Evolutionary conservation across 2,888 invertebrate genomes (phyloP).

Genomic region (Barypeithes pellucidus): DNA sequence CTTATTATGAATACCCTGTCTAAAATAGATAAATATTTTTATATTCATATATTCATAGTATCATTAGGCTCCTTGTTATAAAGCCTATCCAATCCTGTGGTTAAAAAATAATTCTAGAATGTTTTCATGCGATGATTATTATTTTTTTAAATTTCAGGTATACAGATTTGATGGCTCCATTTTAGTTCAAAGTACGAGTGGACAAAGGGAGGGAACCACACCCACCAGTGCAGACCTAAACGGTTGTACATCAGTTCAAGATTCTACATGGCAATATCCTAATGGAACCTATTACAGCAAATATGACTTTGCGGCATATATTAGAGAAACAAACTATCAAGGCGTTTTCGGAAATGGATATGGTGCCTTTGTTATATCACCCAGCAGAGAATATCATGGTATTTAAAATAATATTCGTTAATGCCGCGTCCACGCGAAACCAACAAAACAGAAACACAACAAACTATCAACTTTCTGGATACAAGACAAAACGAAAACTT

Average conservation of each 20-base stretch:
- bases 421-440: too few relatives aligned
- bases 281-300: constrained; percentile 33
- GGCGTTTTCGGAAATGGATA: constrained; percentile 48
- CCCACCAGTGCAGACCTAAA: constrained; percentile 23
- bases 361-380: constrained; percentile 46
- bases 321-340: constrained; percentile 20
- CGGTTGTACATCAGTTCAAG: constrained; percentile 19
- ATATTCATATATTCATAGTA: too few relatives aligned
- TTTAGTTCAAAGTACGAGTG: constrained; percentile 16
- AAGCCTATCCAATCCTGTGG: too few relatives aligned
- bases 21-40: too few relatives aligned
- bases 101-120: too few relatives aligned
- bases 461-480: too few relatives aligned
- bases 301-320: constrained; percentile 31
- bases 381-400: constrained; percentile 44
- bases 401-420: background rate
- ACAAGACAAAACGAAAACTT: too few relatives aligned
- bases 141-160: background rate
- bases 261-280: constrained; percentile 23
- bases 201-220: constrained; percentile 12
- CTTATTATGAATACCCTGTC: too few relatives aligned
- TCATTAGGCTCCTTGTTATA: too few relatives aligned
- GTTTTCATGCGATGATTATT: background rate
- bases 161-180: constrained; percentile 13
- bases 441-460: too few relatives aligned